Percentiles rank a stretch among this genome's conserved stretches.
Evolutionary conservation across 2,113 vertebrate genomes (phyloP).

Genomic region (Centropristis striata): DNA sequence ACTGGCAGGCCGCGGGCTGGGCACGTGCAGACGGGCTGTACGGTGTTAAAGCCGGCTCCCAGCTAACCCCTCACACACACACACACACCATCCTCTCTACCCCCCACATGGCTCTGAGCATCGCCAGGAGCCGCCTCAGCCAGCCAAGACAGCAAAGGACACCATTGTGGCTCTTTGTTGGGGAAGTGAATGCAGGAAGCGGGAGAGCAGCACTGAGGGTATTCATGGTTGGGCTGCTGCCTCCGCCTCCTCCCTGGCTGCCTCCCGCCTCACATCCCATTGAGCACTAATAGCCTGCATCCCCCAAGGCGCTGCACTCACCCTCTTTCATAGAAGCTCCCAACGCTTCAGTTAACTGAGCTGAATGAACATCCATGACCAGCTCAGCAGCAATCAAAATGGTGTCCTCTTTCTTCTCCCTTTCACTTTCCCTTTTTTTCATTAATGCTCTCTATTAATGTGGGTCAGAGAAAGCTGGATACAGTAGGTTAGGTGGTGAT

Average conservation of each 20-base stretch:
- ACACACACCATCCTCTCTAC: conserved; percentile 45
- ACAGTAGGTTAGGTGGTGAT: conserved; percentile 43
- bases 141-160: conserved; percentile 82
- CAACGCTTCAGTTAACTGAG: conserved; percentile 66
- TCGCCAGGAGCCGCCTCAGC: conserved; percentile 72
- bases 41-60: conserved; percentile 65
- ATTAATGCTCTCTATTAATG: conserved; percentile 55
- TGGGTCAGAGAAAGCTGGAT: conserved; percentile 67
- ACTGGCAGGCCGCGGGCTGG: conserved; percentile 81
- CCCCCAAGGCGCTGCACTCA: conserved; percentile 71
- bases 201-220: conserved; percentile 72
- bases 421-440: conserved; percentile 35
- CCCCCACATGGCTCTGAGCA: conserved; percentile 78
- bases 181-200: conserved; percentile 82
- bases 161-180: conserved; percentile 83
- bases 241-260: conserved; percentile 62
- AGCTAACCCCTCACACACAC: conserved; percentile 53
- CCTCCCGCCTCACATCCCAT: conserved; percentile 77
- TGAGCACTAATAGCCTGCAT: conserved; percentile 79
- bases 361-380: conserved; percentile 66
- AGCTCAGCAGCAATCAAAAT: conserved; percentile 57
- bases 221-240: conserved; percentile 80
- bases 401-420: conserved; percentile 56
- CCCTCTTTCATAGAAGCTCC: conserved; percentile 66
- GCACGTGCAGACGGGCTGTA: conserved; percentile 83